Conservation (phyloP, 92 coral and sea anemone genomes). For the Virgularia gustaviana region DNA sequence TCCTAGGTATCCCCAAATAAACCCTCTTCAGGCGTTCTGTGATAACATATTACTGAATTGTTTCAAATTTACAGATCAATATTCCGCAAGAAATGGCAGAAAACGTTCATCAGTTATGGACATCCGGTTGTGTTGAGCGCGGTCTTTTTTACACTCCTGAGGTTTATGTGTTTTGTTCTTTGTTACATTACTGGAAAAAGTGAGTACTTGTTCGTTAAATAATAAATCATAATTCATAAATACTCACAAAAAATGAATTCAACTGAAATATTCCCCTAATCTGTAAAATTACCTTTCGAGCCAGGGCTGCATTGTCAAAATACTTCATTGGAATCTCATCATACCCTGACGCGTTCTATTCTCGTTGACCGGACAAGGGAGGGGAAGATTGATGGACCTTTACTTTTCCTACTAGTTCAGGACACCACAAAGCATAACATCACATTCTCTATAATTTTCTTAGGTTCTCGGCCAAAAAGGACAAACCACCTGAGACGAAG, state of each 20-base stretch:
- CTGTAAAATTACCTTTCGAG: background rate
- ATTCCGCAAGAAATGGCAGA: conserved; percentile 76
- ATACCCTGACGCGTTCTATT: too few relatives aligned
- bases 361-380: too few relatives aligned
- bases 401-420: background rate
- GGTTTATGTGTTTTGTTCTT: conserved; percentile 68
- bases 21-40: too few relatives aligned
- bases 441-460: background rate
- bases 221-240: too few relatives aligned
- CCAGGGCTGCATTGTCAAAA: background rate
- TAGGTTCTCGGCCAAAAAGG: conserved; percentile 77
- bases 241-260: background rate
- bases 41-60: too few relatives aligned
- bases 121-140: conserved; percentile 71
- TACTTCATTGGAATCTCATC: too few relatives aligned
- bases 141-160: conserved; percentile 87
- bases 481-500: conserved; percentile 37
- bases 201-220: conserved; percentile 32
- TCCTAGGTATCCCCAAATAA: too few relatives aligned
- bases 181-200: conserved; percentile 95
- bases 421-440: background rate
- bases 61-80: conserved; percentile 61
- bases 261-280: background rate
- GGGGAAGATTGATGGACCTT: too few relatives aligned
- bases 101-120: conserved; percentile 57